Conservation (phyloP, 1,140 invertebrate species). For the Musca vetustissima region DNA sequence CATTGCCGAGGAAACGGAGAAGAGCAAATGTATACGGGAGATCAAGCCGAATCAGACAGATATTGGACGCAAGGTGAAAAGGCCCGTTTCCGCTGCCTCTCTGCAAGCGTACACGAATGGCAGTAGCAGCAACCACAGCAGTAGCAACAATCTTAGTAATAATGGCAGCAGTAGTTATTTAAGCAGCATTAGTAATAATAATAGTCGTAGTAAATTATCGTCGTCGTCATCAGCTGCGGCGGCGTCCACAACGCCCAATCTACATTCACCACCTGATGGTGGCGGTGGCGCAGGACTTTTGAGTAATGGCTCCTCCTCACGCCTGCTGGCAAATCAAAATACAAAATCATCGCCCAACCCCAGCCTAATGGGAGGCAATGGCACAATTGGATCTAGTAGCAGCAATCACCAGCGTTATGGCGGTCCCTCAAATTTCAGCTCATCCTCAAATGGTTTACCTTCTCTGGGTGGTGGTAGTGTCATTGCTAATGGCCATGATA, state of each 20-base stretch:
- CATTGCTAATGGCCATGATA: not conserved
- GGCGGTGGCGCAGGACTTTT: constrained; percentile 11
- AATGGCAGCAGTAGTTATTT: constrained; percentile 49
- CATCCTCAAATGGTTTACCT: constrained; percentile 22
- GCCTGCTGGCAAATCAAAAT: not conserved
- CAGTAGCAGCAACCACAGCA: constrained; percentile 18
- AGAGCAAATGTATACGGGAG: constrained; percentile 90
- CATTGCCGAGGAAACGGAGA: constrained; percentile 83
- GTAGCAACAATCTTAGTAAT: constrained; percentile 22
- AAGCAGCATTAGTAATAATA: constrained; percentile 52
- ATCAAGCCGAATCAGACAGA: constrained; percentile 87
- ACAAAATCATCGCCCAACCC: constrained; percentile 49
- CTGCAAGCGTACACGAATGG: constrained; percentile 41
- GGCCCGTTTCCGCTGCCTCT: constrained; percentile 33
- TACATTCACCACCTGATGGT: constrained; percentile 33
- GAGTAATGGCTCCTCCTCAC: not conserved
- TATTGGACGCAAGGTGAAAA: constrained; percentile 80
- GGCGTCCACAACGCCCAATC: constrained; percentile 31
- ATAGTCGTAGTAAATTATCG: constrained; percentile 55
- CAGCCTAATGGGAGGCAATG: constrained; percentile 43
- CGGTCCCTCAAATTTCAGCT: constrained; percentile 10
- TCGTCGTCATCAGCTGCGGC: not conserved
- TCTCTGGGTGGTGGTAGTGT: constrained; percentile 29
- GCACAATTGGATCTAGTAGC: constrained; percentile 33
- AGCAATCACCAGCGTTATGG: constrained; percentile 31